A percentile compares a stretch with the other conserved stretches of the same genome.
phyloP scores from a whole-genome alignment of 2,113 vertebrate species.

The Poeciliopsis prolifica region DNA sequence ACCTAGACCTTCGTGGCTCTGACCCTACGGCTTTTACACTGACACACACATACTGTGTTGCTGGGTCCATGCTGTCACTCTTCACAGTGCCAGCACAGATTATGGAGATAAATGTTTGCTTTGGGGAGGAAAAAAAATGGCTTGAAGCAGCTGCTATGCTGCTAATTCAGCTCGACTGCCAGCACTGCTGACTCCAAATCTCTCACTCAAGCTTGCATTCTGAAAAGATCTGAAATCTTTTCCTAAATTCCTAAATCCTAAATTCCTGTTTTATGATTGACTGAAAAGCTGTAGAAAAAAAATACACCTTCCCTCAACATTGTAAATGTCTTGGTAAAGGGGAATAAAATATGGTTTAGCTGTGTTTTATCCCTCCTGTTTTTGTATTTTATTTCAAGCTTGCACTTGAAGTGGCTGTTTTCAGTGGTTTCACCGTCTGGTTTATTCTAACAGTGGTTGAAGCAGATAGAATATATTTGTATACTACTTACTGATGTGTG shows the following conservation, averaged over 20 bases:
- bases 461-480: not conserved
- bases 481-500: not conserved
- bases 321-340: not conserved
- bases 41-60: conserved; percentile 20
- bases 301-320: not conserved
- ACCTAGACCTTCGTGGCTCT: conserved; percentile 55
- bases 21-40: conserved; percentile 47
- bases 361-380: too few species aligned
- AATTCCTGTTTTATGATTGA: conserved; percentile 14
- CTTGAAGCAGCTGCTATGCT: conserved; percentile 65
- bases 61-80: conserved; percentile 47
- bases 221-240: conserved; percentile 37
- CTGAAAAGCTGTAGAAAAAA: conserved; percentile 3
- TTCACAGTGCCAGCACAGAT: conserved; percentile 61
- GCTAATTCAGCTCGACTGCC: conserved; percentile 60
- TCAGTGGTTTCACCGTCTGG: not conserved
- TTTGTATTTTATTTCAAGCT: too few species aligned
- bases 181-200: conserved; percentile 51
- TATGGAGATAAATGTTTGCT: conserved; percentile 71
- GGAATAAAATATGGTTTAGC: not conserved
- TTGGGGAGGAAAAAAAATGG: conserved; percentile 37
- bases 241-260: too few species aligned
- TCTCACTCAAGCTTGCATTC: conserved; percentile 32
- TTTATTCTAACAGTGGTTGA: not conserved
- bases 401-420: not conserved